Base-by-base conservation (phyloP, 92 coral and sea anemone genomes). In the Bergia puertoricense region DNA sequence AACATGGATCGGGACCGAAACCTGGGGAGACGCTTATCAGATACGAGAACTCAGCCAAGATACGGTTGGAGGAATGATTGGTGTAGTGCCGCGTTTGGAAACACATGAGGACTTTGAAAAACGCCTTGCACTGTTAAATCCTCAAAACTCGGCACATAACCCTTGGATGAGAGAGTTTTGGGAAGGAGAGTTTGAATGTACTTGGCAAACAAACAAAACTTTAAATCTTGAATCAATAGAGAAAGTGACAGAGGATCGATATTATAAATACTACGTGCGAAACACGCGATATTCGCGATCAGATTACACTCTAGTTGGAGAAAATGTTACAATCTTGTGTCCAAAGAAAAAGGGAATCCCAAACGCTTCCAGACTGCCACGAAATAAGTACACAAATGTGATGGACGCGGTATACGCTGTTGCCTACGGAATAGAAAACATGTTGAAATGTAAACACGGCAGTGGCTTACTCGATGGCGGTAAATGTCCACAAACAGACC, bases 1-100 rank as follows among this genome's bases (percentile, higher is more conserved):
- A 80, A 97, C 98, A 2, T 97, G 99, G 99, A 97, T 97, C 11
- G 99, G 99, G 20, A 97, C 99, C 7, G 99, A 97, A 79, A 95
- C 99, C 6, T 97, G 99, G 99, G 99, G 99, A 6, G 99, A 97
- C 79, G 90, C 96, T 46, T 86, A 91, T 83, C 93, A 92, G 75
- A 91, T 94, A 14, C 82, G 90, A 30, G 81, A 88, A 14, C 81
- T 94, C 43, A 90, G 85, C 73, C 91, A 90, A 22, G 90, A 91
- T 39, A 90, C 88, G 9, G 96, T 97, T 5, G 94, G 96, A 0
- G 99, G 99, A 36, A 95, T 95, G 99, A 86, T 97, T 2, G 99
- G 99, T 45, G 91, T 97, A 18, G 87, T 97, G 14, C 99, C 99
- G 3, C 93, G 78, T 68, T 76, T 97, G 56, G 92, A 90, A 50